phyloP scores from a whole-genome alignment of 2,113 vertebrate genomes.

The Tapirus terrestris region DNA sequence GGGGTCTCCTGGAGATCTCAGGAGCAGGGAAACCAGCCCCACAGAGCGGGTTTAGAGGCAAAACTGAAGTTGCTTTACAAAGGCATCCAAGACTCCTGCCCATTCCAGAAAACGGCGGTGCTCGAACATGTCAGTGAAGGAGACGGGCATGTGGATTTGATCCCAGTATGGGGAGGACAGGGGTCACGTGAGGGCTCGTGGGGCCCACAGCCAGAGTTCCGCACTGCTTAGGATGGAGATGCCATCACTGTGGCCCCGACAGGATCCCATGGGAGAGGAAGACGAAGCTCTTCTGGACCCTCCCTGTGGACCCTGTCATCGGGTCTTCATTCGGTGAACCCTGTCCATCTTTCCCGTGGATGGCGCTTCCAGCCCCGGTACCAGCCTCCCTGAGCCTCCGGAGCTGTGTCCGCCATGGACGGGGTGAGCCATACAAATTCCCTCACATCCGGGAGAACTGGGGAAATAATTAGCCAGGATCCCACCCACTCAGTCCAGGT shows the following conservation, averaged over 20 bases:
- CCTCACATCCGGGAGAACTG: neutral
- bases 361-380: neutral
- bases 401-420: neutral
- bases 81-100: neutral
- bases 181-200: neutral
- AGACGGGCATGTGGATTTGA: neutral
- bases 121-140: neutral
- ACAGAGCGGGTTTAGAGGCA: neutral
- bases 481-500: neutral
- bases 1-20: neutral
- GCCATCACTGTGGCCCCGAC: neutral
- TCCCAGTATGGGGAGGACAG: neutral
- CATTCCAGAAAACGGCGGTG: neutral
- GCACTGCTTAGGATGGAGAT: neutral
- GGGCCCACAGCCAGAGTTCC: neutral
- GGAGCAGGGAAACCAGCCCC: neutral
- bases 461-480: neutral
- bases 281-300: neutral
- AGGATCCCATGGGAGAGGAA: neutral
- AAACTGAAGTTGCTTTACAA: neutral
- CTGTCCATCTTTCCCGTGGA: neutral
- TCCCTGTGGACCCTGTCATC: neutral
- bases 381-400: neutral
- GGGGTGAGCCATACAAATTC: neutral
- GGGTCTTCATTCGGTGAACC: neutral